Evolutionary conservation across 2,888 invertebrate species (phyloP).

Genomic region (Craniophora ligustri): DNA sequence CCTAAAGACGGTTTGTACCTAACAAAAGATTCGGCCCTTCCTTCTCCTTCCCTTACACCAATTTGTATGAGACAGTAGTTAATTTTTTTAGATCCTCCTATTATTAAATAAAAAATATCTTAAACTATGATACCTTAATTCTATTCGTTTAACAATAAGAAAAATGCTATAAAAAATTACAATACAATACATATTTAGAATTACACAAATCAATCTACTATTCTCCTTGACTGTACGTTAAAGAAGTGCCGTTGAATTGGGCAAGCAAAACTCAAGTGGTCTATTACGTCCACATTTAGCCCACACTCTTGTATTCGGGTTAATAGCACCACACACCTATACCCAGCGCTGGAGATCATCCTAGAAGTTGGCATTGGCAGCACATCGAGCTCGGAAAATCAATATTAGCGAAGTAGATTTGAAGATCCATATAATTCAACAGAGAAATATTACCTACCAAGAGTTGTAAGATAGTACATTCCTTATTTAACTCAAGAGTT

Average conservation of each 20-base stretch:
- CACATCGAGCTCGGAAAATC: background rate
- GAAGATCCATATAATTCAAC: no score
- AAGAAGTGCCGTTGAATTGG: constrained; percentile 83
- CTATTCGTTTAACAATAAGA: no score
- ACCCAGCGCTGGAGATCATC: constrained; percentile 23
- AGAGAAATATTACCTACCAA: no score
- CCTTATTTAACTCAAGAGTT: no score
- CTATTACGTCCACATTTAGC: constrained; percentile 82
- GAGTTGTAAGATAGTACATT: no score
- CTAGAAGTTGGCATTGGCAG: constrained; percentile 40
- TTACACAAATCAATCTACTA: constrained; percentile 51
- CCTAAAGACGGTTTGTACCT: no score
- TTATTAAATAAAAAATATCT: no score
- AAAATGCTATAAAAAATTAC: background rate
- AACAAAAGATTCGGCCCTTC: no score
- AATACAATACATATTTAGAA: background rate
- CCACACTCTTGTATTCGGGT: constrained; percentile 81
- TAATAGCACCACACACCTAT: constrained; percentile 72
- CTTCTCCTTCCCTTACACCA: no score
- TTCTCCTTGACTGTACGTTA: constrained; percentile 59
- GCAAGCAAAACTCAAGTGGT: constrained; percentile 86
- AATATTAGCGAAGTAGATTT: background rate
- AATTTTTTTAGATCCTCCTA: no score
- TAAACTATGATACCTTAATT: no score
- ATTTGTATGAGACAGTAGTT: no score